Conservation (phyloP, 2,888 invertebrate genomes). For the Polydesmus complanatus region DNA sequence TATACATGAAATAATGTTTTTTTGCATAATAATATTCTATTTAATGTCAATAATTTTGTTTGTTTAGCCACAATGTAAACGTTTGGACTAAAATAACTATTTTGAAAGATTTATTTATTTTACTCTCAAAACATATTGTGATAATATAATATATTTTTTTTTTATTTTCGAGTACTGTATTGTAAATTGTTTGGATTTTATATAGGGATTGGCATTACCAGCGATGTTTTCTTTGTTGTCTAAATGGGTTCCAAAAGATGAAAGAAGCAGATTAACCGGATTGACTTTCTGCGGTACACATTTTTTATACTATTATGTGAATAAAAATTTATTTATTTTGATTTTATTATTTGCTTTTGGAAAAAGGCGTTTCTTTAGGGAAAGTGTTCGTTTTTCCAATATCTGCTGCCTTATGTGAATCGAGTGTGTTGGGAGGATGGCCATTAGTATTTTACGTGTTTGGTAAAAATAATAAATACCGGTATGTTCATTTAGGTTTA, state of each 20-base stretch:
- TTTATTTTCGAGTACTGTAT: not conserved
- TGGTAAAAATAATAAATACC: constrained; percentile 36
- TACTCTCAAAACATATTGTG: too few species aligned
- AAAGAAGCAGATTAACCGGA: constrained; percentile 8
- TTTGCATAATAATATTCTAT: too few species aligned
- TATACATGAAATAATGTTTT: too few species aligned
- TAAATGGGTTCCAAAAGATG: constrained; percentile 11
- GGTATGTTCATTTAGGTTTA: not conserved
- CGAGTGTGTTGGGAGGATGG: constrained; percentile 65
- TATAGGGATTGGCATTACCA: constrained; percentile 14
- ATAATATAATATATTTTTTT: too few species aligned
- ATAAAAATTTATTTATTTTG: not conserved
- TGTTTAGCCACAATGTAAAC: too few species aligned
- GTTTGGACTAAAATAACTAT: too few species aligned
- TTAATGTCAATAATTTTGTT: too few species aligned
- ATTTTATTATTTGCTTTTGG: not conserved
- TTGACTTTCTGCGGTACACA: constrained; percentile 6
- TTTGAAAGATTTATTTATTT: too few species aligned
- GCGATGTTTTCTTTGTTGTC: constrained; percentile 11
- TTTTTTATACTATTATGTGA: not conserved
- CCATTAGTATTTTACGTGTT: constrained; percentile 83
- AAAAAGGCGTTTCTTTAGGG: constrained; percentile 10
- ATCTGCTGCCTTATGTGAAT: constrained; percentile 47
- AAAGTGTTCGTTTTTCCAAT: constrained; percentile 12
- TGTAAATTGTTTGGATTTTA: not conserved